Conservation (phyloP, 2,888 invertebrate genomes). For the Epirrhoe alternata region DNA sequence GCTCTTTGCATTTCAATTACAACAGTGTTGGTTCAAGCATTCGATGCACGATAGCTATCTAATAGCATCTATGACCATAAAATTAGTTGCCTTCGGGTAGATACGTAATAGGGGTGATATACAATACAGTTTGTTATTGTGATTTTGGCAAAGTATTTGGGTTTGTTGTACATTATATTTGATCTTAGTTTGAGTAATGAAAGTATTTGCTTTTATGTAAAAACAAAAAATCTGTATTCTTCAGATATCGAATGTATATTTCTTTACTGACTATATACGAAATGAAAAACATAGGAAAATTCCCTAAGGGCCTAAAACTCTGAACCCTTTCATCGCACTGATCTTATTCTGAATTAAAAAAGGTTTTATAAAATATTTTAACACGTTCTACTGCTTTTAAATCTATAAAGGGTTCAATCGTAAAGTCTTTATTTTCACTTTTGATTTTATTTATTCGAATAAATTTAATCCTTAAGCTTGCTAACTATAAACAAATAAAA, state of each 20-base stretch:
- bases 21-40: conserved; percentile 39
- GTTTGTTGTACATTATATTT: too few species aligned
- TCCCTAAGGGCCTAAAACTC: not conserved
- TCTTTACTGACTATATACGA: not conserved
- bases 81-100: not conserved
- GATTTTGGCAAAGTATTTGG: too few species aligned
- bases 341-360: not conserved
- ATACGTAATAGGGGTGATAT: conserved; percentile 6
- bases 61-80: conserved; percentile 15
- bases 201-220: too few species aligned
- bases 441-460: not conserved
- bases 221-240: too few species aligned
- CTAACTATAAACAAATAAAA: too few species aligned
- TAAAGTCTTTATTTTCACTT: not conserved
- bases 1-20: conserved; percentile 58
- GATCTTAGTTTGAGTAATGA: too few species aligned
- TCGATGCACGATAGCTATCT: conserved; percentile 27
- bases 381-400: not conserved
- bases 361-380: not conserved
- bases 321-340: not conserved
- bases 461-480: not conserved
- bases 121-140: not conserved
- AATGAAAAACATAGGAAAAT: not conserved
- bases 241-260: too few species aligned
- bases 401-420: not conserved